These are phyloP conservation scores for Gnathonemus echidnorhynchus DNA, from an alignment of 2,113 vertebrate genomes.

Conservation along the genomic window DNA sequence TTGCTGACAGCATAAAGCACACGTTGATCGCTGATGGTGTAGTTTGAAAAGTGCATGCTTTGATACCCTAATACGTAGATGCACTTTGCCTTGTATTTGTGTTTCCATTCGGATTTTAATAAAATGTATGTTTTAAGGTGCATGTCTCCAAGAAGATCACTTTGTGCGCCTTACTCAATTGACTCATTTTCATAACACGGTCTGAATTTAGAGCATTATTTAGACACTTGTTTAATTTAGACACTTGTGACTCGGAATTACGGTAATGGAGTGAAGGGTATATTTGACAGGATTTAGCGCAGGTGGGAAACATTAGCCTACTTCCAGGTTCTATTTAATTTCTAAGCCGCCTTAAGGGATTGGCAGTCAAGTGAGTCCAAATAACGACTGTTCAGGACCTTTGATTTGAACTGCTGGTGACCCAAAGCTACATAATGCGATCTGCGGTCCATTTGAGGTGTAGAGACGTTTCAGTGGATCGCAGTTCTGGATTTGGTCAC, in stretches of 20 bases:
- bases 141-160: background rate
- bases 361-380: background rate
- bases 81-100: background rate
- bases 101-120: background rate
- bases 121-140: background rate
- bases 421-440: background rate
- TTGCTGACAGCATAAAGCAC: background rate
- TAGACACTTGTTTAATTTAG: background rate
- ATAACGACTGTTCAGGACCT: background rate
- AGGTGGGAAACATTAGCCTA: background rate
- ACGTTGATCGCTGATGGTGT: too few species aligned
- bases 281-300: background rate
- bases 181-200: background rate
- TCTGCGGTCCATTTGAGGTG: background rate
- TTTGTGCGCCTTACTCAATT: background rate
- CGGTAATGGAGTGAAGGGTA: background rate
- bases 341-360: background rate
- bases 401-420: background rate
- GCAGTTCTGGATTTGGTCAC: background rate
- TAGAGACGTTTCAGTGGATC: background rate
- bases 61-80: background rate
- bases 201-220: background rate
- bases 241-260: background rate
- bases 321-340: background rate
- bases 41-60: background rate